Evolutionary conservation across 2,113 vertebrate genomes (phyloP), one percentile per base, ranked within the genome.

Genomic region (Megalops atlanticus): DNA sequence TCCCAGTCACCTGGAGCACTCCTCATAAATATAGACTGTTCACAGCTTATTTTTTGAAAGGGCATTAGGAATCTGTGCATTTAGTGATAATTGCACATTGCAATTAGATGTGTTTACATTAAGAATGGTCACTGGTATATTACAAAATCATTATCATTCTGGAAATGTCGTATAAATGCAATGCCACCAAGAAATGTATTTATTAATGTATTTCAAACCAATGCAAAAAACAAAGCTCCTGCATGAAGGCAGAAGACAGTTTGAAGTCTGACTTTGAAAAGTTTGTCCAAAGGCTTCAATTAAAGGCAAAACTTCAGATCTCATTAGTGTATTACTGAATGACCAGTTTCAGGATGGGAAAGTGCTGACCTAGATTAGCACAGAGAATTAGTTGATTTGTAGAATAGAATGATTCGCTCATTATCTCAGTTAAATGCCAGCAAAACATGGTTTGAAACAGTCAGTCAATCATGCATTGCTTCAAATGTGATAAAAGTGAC

Each of bases 51-150:
- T n/a, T n/a, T n/a, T 84, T 84, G 82, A 83, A 79, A 82, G 76
- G 80, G 78, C 85, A 84, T 89, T 86, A 87, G 75, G 77, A 68
- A 81, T 72, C 72, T 77, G 84, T 78, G 84, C 85, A 88, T 87
- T 84, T 82, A 85, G 72, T 71, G 81, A 77, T 83, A 83, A 88
- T 87, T 89, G 82, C 74, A 82, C 85, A 90, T 88, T 75, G 68
- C 85, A 91, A 89, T 91, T 88, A 89, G 81, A 87, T 84, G 74
- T 88, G 84, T 85, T 89, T 88, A 86, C 85, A 90, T 83, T 84
- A 86, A 49, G 85, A 87, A 90, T 86, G 84, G 89, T 88, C 92
- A 89, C 76, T 64, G 79, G 79, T 87, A 86, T 88, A 89, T 92
- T 88, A 89, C 87, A 74, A 87, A 87, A 89, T 90, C 78, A 89